Percentiles rank a stretch among this genome's conserved stretches.
Conservation (phyloP, 2,113 vertebrate genomes). For the Propithecus coquereli region DNA sequence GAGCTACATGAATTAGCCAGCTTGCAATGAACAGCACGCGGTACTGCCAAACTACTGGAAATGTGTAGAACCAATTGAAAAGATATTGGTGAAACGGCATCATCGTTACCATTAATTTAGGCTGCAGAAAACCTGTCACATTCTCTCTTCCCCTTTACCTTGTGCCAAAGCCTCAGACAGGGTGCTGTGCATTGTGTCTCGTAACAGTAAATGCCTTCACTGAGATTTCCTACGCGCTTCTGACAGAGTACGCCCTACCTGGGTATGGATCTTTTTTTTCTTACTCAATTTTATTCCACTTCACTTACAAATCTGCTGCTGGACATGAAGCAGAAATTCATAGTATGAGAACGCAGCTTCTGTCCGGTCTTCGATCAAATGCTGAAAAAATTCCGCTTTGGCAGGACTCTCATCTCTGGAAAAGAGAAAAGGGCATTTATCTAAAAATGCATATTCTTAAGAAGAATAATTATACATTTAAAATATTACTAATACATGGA, state of each 20-base stretch:
- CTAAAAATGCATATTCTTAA: background rate
- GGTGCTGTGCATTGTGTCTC: constrained; percentile 45
- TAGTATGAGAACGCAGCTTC: constrained; percentile 94
- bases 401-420: constrained; percentile 91
- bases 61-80: constrained; percentile 77
- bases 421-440: constrained; percentile 41
- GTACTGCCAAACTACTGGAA: constrained; percentile 75
- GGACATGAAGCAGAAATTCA: constrained; percentile 95
- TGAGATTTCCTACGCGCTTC: constrained; percentile 50
- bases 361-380: constrained; percentile 94
- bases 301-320: constrained; percentile 95
- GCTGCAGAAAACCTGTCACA: constrained; percentile 63
- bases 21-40: constrained; percentile 78
- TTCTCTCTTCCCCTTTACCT: constrained; percentile 41
- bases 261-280: constrained; percentile 24
- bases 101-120: constrained; percentile 30
- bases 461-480: background rate
- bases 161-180: constrained; percentile 58
- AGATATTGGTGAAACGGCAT: constrained; percentile 65
- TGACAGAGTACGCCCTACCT: constrained; percentile 46
- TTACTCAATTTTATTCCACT: constrained; percentile 46
- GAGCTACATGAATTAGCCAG: constrained; percentile 76
- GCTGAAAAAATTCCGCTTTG: constrained; percentile 92
- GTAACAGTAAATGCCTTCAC: constrained; percentile 43
- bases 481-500: background rate